Evolutionary conservation across 2,113 vertebrate species (phyloP).

Genomic region (Xiphophorus maculatus): DNA sequence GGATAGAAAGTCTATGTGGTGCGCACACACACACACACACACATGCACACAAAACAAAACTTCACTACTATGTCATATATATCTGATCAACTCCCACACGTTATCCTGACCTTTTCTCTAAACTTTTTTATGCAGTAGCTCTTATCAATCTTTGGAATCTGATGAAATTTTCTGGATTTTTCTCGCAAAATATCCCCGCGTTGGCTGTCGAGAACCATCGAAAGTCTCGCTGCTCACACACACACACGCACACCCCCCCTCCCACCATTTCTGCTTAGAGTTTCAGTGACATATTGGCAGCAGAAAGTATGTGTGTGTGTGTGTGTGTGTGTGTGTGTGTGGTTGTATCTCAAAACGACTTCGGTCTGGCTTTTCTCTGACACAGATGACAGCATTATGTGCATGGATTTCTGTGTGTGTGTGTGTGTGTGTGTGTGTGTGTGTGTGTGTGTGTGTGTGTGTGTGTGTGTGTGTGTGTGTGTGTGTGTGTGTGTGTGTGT

Average conservation of each 20-base stretch:
- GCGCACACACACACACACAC: constrained; percentile 1
- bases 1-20: constrained; percentile 28
- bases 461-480: constrained; percentile 24
- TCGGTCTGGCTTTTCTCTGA: constrained; percentile 63
- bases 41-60: constrained; percentile 1
- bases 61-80: constrained; percentile 10
- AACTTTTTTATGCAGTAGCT: background rate
- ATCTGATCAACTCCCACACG: constrained; percentile 19
- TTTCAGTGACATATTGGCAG: constrained; percentile 42
- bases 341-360: constrained; percentile 31
- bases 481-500: background rate
- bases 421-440: constrained; percentile 27
- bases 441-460: constrained; percentile 23
- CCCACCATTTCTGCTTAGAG: constrained; percentile 14
- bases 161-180: background rate
- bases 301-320: constrained; percentile 10
- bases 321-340: constrained; percentile 11
- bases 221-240: constrained; percentile 2
- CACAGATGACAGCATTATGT: constrained; percentile 56
- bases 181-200: background rate
- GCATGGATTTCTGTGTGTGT: constrained; percentile 6
- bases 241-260: background rate
- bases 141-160: background rate
- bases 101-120: background rate
- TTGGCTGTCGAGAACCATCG: constrained; percentile 7